Evolutionary conservation across 2,888 invertebrate species (phyloP), one percentile per base, ranked within the genome.

Genomic region (Platycheirus albimanus): DNA sequence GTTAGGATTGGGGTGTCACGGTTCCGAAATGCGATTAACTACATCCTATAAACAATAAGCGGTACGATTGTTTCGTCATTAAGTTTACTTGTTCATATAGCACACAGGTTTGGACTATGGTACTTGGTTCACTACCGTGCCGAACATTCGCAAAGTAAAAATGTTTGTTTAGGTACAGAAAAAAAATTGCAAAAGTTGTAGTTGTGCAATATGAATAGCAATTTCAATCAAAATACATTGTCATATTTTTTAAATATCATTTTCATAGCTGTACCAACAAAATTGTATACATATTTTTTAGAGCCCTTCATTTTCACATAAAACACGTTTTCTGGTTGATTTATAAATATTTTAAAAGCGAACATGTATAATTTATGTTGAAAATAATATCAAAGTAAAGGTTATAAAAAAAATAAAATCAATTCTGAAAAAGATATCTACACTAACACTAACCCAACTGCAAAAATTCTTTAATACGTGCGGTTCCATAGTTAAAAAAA

Each of bases 271-370:
- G 43, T n/a, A n/a, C n/a, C 19, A 58, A 45, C 10, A 47, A 19
- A 56, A 45, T 11, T 30, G 36, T 28, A 77, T 64, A 19, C 2
- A 20, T 56, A n/a, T 38, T 41, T 24, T 15, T 10, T 24, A 24
- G 58, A 71, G 19, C 61, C 71, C 66, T 66, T 52, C 58, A 41
- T 76, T 70, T 76, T 71, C 58, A 51, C 64, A 76, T 66, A 75
- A 69, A 75, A 58, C 80, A 76, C 76, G 76, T 71, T 71, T 71
- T 41, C 58, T 64, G 66, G 38, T 76, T 66, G 76, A 66, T 76
- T 76, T 81, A 71, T 76, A 69, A 71, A 76, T 70, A 70, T 58
- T 56, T 74, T 61, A 47, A 67, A 69, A 58, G 56, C 75, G 64
- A 56, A 41, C 75, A 10, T 81, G 66, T 43, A 43, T 8, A 70